Base-by-base conservation (phyloP, 2,888 invertebrate genomes). In the Platycheirus albimanus region DNA sequence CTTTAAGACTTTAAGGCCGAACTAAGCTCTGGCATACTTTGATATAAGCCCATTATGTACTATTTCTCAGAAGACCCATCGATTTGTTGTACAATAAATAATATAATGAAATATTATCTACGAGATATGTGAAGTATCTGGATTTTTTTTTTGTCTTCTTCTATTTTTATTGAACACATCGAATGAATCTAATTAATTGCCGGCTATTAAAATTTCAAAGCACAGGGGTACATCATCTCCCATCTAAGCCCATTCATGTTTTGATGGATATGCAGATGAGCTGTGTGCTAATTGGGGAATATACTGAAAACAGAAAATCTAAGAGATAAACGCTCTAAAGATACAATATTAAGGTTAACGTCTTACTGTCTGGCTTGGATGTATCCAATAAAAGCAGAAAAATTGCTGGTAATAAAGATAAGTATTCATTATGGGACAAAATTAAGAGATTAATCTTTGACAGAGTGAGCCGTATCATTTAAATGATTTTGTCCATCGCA, bases 371-470 rank as follows among this genome's bases (percentile, higher is more conserved):
- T 28, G 33, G n/a, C n/a, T 28, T 15, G 13, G 64, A 17, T 38
- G 11, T 28, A 30, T 43, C 58, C 61, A 63, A 54, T 70, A 69
- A 75, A 45, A 70, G 51, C 24, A 64, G 75, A 80, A 75, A 70
- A 80, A 69, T 75, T 70, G 51, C 47, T 75, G 19, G 75, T 58
- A 75, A 43, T 75, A 70, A 70, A 64, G 80, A 80, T 80, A 75
- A 70, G 70, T 70, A 75, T 75, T 43, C 56, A 49, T 70, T 64
- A 38, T 80, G 75, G 38, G 75, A 75, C 75, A 52, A 58, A 80
- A 80, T 80, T 75, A 80, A 75, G 75, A 56, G 75, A 80, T 80
- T 70, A 80, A 80, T 80, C 80, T 64, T 20, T 8, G 30, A 10
- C 10, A 6, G 24, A 58, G 11, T 11, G 17, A 52, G 17, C 13